Evolutionary conservation across 2,888 invertebrate species (phyloP), one percentile per base, ranked within the genome.

Genomic region (Torymus auratus): DNA sequence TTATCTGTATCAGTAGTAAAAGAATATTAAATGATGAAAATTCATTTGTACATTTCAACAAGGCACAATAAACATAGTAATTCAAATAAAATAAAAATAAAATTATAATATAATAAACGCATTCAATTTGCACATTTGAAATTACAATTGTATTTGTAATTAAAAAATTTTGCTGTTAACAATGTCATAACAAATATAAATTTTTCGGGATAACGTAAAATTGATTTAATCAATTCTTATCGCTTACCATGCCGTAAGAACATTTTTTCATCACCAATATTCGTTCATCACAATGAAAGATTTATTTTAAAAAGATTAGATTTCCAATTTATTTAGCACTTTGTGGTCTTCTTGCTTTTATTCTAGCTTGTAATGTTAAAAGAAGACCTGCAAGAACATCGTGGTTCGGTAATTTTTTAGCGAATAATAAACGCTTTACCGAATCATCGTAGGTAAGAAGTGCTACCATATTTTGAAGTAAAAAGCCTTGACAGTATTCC

Each of bases 381-480:
- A 97, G 92, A 28, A 97, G 92, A 14, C 97, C 97, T 11, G 95
- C 96, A 14, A 97, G 92, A 5, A 97, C 97, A 88, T 97, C 97
- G 88, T 97, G 97, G 86, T 96, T 97, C 71, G 97, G 97, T 83
- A 97, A 92, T 87, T 97, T 95, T 91, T 97, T 97, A 60, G 97
- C 97, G 87, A 97, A 97, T 56, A 97, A 93, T 77, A 97, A 92
- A 82, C 97, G 94, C 88, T 97, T 96, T 0, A 97, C 97, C 0
- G 96, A 96, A 89, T 97, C 97, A 87, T 97, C 97, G 88, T 96
- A 97, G 0, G 97, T 97, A 68, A 97, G 92, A 41, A 97, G 92
- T n/a, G 97, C 96, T n/a, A 97, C 96, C 96, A 97, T 96, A 88
- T 97, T 97, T 91, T 97, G 97, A 65, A 97, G 93, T 41, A 97